Percentiles rank a stretch among this genome's conserved stretches.
phyloP scores from a whole-genome alignment of 2,797 vertebrate species.

The Tarsius wallacei region DNA sequence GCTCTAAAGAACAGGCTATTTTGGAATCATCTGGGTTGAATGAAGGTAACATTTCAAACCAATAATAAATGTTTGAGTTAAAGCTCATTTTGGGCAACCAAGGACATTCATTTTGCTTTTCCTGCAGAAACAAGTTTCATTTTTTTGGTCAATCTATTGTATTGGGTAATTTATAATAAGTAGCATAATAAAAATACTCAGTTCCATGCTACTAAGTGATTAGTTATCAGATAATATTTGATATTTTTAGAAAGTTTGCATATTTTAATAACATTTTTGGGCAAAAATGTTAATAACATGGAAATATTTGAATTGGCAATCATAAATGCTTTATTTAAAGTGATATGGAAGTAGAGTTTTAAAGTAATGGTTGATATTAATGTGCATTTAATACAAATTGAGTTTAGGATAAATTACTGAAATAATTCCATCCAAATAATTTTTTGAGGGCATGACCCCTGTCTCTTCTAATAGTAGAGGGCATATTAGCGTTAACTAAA shows the following conservation, averaged over 20 bases:
- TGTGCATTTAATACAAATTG: constrained; percentile 17
- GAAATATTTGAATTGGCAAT: constrained; percentile 36
- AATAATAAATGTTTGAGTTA: constrained; percentile 72
- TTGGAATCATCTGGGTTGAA: constrained; percentile 63
- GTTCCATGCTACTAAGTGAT: constrained; percentile 52
- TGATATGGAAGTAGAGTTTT: neutral
- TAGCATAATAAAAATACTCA: constrained; percentile 68
- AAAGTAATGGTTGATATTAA: neutral
- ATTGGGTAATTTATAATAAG: constrained; percentile 43
- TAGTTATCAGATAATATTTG: constrained; percentile 38
- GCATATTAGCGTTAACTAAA: neutral
- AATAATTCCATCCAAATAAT: neutral
- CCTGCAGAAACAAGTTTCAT: constrained; percentile 64
- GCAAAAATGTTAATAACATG: constrained; percentile 28
- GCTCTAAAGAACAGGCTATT: neutral
- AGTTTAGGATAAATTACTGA: neutral
- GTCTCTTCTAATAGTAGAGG: neutral
- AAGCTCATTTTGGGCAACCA: constrained; percentile 78
- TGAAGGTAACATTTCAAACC: constrained; percentile 79
- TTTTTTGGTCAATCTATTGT: constrained; percentile 49
- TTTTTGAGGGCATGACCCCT: neutral
- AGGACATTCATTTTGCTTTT: constrained; percentile 79
- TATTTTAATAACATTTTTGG: constrained; percentile 53
- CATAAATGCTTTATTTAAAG: neutral
- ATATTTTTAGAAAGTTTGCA: neutral